Conservation (phyloP, 92 coral and sea anemone genomes). For the Paramuricea clavata region DNA sequence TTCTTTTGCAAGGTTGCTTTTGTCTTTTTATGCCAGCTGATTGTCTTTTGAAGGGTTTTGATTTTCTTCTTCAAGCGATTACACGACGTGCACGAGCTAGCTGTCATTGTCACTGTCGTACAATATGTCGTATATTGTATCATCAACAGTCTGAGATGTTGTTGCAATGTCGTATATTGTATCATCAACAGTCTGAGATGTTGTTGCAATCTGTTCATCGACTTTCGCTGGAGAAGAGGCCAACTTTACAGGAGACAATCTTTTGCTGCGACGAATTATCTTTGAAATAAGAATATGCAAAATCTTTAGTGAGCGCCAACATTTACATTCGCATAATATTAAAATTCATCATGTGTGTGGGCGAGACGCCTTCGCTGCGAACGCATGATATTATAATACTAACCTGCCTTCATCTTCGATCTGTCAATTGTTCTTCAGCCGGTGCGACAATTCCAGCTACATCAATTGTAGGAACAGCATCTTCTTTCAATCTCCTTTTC, state of each 20-base stretch:
- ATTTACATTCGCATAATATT: not conserved
- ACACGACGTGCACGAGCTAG: not conserved
- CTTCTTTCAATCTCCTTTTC: slow-evolving; percentile 4
- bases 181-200: not conserved
- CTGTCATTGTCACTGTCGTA: not conserved
- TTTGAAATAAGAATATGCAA: not conserved
- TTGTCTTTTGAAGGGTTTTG: not conserved
- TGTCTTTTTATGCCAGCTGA: not conserved
- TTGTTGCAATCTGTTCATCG: not conserved
- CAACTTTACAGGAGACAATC: not conserved
- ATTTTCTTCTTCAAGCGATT: not conserved
- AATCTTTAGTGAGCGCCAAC: not conserved
- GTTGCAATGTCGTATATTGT: not conserved
- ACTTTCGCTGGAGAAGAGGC: not conserved
- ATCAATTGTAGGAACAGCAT: slow-evolving; percentile 16
- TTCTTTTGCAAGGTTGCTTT: not conserved
- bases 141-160: not conserved
- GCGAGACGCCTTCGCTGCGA: not conserved
- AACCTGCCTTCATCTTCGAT: not conserved
- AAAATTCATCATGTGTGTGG: not conserved
- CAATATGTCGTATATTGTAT: not conserved
- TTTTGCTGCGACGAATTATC: slow-evolving; percentile 2
- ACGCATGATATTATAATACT: not conserved
- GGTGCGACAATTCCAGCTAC: not conserved
- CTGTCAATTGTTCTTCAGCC: not conserved